Evolutionary conservation across 2,113 vertebrate genomes (phyloP).

Genomic region (Ptyas mucosa): DNA sequence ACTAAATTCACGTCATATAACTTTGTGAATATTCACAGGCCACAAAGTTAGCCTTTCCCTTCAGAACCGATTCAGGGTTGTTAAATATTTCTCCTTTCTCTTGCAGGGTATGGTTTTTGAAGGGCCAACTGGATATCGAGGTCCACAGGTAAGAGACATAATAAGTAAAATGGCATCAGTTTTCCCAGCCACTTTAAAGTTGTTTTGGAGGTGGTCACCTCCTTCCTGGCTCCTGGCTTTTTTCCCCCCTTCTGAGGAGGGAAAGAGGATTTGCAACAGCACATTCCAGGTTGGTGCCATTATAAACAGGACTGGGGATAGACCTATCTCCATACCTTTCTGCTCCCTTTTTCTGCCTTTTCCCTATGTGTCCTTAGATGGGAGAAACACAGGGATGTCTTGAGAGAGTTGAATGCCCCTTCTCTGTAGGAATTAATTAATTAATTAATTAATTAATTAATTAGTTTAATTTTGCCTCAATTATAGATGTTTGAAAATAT

Average conservation of each 20-base stretch:
- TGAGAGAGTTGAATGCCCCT: not conserved
- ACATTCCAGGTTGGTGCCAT: not conserved
- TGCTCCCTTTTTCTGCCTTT: not conserved
- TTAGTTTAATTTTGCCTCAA: not conserved
- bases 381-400: not conserved
- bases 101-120: constrained; percentile 73
- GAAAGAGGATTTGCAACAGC: not conserved
- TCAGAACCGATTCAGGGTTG: not conserved
- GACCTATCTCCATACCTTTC: not conserved
- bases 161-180: not conserved
- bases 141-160: constrained; percentile 70
- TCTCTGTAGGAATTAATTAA: no score
- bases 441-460: no score
- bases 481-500: not conserved
- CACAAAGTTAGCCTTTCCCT: not conserved
- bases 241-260: not conserved
- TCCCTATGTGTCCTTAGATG: not conserved
- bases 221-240: not conserved
- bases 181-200: not conserved
- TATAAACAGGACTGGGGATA: not conserved
- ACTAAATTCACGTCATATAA: not conserved
- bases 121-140: constrained; percentile 75
- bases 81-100: constrained; percentile 17
- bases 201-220: not conserved
- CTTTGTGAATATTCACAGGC: not conserved